Percentiles rank a stretch among this genome's conserved stretches.
These are phyloP conservation scores for Spilosoma lubricipeda DNA, from an alignment of 2,888 invertebrate genomes.

Conservation along the genomic window DNA sequence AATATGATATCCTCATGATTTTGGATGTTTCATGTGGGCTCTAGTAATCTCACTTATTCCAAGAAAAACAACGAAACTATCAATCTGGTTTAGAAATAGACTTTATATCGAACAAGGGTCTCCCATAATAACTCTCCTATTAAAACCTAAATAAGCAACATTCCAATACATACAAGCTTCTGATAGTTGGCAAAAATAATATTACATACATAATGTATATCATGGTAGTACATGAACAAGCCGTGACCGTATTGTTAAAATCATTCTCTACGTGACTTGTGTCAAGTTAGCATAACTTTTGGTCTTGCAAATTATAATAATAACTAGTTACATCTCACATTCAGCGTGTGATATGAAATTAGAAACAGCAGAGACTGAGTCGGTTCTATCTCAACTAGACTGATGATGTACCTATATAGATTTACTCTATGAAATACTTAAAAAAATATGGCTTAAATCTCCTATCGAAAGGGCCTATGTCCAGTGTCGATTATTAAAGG, in stretches of 20 bases:
- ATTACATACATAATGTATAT: background rate
- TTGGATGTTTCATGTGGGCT: too few relatives aligned
- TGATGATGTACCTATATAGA: background rate
- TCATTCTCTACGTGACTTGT: conserved; percentile 32
- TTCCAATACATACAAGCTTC: background rate
- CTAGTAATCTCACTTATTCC: too few relatives aligned
- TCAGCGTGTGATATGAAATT: background rate
- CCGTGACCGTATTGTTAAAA: conserved; percentile 22
- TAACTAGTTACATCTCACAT: background rate
- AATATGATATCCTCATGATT: too few relatives aligned
- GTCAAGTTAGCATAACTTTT: conserved; percentile 26
- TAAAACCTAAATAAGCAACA: too few relatives aligned
- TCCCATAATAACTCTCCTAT: too few relatives aligned
- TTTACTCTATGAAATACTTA: too few relatives aligned
- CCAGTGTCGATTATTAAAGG: too few relatives aligned
- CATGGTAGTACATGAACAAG: conserved; percentile 5
- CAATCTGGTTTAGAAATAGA: too few relatives aligned
- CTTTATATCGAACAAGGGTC: too few relatives aligned
- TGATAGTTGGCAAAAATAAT: background rate
- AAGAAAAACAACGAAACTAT: too few relatives aligned
- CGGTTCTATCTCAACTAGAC: background rate
- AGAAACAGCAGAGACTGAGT: background rate
- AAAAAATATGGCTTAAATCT: too few relatives aligned
- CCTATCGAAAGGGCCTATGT: too few relatives aligned
- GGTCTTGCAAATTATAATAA: conserved; percentile 20